Conservation (phyloP, 1,140 invertebrate species). For the Lucilia cuprina region DNA sequence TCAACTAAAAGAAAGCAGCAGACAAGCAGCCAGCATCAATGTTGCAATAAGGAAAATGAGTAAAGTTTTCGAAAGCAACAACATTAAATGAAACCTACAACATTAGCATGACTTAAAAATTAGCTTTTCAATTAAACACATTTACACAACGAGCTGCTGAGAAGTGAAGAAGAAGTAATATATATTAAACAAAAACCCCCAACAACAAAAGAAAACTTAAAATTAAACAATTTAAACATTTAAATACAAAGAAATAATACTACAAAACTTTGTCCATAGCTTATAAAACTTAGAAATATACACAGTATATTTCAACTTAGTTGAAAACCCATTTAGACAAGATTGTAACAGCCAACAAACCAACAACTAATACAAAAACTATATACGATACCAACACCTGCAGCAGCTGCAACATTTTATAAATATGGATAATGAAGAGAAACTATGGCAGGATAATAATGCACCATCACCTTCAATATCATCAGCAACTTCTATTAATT, state of each 20-base stretch:
- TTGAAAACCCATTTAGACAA: not conserved
- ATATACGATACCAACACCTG: not conserved
- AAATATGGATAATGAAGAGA: slow-evolving; percentile 26
- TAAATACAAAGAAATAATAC: not conserved
- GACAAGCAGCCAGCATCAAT: not conserved
- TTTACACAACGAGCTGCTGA: not conserved
- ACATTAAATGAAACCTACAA: not conserved
- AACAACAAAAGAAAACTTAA: not conserved
- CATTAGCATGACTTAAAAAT: not conserved
- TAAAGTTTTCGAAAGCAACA: not conserved
- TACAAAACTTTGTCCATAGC: not conserved
- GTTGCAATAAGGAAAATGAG: not conserved
- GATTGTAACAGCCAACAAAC: not conserved
- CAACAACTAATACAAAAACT: not conserved
- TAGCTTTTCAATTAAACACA: not conserved
- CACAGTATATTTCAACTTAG: not conserved
- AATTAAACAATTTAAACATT: not conserved
- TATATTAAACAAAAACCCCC: not conserved
- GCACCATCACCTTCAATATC: slow-evolving; percentile 1
- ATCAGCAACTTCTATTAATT: not conserved
- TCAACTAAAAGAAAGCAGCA: not conserved
- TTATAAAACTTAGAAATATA: not conserved
- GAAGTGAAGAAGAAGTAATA: not conserved
- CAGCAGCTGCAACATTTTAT: not conserved
- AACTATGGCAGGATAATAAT: slow-evolving; percentile 13